Conservation (phyloP, 2,797 vertebrate species). For the Microctenopoma stevenorrisi region DNA sequence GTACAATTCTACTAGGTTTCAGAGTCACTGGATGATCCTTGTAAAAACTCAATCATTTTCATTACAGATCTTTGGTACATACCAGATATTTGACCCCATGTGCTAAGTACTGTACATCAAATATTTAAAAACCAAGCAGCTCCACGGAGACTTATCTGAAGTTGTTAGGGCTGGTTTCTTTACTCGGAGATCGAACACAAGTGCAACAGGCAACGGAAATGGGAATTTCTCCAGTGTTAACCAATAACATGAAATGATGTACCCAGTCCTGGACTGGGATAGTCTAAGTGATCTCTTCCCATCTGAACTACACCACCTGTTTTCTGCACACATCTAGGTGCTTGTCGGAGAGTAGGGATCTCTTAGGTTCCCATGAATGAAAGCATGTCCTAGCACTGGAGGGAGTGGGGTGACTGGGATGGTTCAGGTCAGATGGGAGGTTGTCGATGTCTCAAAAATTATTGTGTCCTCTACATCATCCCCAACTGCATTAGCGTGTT, state of each 20-base stretch:
- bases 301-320: conserved; percentile 54
- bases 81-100: conserved; percentile 69
- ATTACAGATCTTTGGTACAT: conserved; percentile 83
- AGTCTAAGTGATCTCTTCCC: conserved; percentile 65
- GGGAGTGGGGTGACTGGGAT: conserved; percentile 70
- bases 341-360: conserved; percentile 49
- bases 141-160: conserved; percentile 50
- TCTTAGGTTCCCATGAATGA: conserved; percentile 59
- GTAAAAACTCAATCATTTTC: conserved; percentile 67
- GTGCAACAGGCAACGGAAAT: conserved; percentile 38
- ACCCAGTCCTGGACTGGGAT: conserved; percentile 45
- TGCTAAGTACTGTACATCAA: conserved; percentile 50
- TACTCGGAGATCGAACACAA: conserved; percentile 49
- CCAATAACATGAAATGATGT: conserved; percentile 48
- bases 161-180: conserved; percentile 32
- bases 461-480: conserved; percentile 87
- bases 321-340: conserved; percentile 61
- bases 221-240: conserved; percentile 62
- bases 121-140: conserved; percentile 65
- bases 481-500: conserved; percentile 95
- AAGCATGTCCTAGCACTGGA: conserved; percentile 67
- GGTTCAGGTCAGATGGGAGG: conserved; percentile 67
- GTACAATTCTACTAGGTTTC: conserved; percentile 50
- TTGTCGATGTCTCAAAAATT: conserved; percentile 54
- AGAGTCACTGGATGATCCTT: conserved; percentile 50